These are phyloP conservation scores for Dolichallabes microphthalmus DNA, from an alignment of 2,113 vertebrate genomes.

Conservation along the genomic window DNA sequence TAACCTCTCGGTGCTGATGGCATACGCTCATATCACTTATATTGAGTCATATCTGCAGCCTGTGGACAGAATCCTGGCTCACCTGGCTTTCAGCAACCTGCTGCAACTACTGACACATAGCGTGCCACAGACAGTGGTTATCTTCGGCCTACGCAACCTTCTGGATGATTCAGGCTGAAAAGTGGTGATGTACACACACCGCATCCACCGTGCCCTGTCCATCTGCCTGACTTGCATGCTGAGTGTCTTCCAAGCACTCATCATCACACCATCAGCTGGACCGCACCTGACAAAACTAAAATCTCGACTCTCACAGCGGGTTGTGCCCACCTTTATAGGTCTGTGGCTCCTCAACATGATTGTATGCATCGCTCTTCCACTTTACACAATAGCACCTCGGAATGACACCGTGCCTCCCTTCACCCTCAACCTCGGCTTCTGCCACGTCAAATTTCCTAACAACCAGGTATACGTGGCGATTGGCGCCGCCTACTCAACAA, in stretches of 20 bases:
- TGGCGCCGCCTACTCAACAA: slow-evolving; percentile 64
- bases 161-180: slow-evolving; percentile 74
- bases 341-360: slow-evolving; percentile 77
- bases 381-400: slow-evolving; percentile 73
- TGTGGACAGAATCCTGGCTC: slow-evolving; percentile 75
- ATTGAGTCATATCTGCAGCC: slow-evolving; percentile 63
- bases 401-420: slow-evolving; percentile 71
- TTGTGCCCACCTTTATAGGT: slow-evolving; percentile 64
- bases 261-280: slow-evolving; percentile 59
- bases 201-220: slow-evolving; percentile 71
- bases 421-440: slow-evolving; percentile 77
- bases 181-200: slow-evolving; percentile 73
- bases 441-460: slow-evolving; percentile 72
- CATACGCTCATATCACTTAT: slow-evolving; percentile 61
- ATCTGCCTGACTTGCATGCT: slow-evolving; percentile 78
- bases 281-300: slow-evolving; percentile 62
- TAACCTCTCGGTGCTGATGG: slow-evolving; percentile 69
- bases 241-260: slow-evolving; percentile 74
- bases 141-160: slow-evolving; percentile 68
- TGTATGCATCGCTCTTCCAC: slow-evolving; percentile 68
- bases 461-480: slow-evolving; percentile 73
- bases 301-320: slow-evolving; percentile 59
- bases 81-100: slow-evolving; percentile 74
- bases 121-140: slow-evolving; percentile 74
- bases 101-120: slow-evolving; percentile 72